Percentiles rank a stretch among this genome's conserved stretches.
Evolutionary conservation across 2,888 invertebrate species (phyloP).

Genomic region (Tetramorium bicarinatum): DNA sequence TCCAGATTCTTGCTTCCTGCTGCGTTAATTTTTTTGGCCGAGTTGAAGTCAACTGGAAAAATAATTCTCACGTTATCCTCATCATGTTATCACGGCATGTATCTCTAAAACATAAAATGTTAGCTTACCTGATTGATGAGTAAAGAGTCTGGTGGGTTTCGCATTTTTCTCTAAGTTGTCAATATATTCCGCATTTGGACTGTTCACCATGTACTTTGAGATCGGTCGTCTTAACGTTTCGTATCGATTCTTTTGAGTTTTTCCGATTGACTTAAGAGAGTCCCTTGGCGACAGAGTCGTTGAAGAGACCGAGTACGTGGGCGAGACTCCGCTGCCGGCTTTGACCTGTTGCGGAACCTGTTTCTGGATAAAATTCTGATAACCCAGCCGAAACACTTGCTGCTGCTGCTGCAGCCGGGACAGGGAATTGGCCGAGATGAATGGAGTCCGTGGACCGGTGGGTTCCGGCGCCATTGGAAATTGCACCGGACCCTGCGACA

Average conservation of each 20-base stretch:
- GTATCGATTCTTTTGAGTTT: constrained; percentile 38
- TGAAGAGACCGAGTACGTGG: constrained; percentile 35
- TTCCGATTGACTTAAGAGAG: not conserved
- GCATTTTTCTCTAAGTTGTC: constrained; percentile 62
- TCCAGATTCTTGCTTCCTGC: constrained; percentile 44
- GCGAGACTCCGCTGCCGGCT: constrained; percentile 9
- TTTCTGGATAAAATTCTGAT: constrained; percentile 70
- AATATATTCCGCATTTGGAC: constrained; percentile 80
- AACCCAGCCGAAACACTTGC: constrained; percentile 68
- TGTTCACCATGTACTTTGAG: constrained; percentile 78
- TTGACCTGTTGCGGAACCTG: constrained; percentile 64
- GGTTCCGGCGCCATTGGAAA: constrained; percentile 79
- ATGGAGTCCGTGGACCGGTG: constrained; percentile 65
- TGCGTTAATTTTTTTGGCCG: constrained; percentile 55
- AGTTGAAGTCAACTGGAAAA: not conserved
- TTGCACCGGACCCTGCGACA: constrained; percentile 83
- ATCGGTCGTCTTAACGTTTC: not conserved
- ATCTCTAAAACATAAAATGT: constrained; percentile 64
- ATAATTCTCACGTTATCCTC: constrained; percentile 69
- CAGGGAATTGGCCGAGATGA: constrained; percentile 75
- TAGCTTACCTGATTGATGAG: constrained; percentile 69
- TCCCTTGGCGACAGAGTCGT: not conserved
- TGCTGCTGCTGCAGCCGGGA: constrained; percentile 66
- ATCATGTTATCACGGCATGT: constrained; percentile 70
- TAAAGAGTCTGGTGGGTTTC: constrained; percentile 55